Conservation (phyloP, 2,113 vertebrate species). For the Myodes glareolus region DNA sequence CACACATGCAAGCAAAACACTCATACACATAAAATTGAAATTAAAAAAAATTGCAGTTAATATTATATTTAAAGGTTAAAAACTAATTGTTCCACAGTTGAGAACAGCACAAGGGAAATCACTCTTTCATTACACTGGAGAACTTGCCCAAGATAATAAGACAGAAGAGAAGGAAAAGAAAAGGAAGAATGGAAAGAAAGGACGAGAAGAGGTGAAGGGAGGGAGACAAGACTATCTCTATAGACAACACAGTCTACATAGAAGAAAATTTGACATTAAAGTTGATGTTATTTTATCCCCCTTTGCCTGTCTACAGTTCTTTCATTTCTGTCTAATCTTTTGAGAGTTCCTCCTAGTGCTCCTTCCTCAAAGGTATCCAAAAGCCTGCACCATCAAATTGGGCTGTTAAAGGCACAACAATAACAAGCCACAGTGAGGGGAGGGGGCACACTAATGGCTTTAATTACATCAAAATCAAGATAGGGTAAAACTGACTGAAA, state of each 20-base stretch:
- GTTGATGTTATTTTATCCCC: neutral
- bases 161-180: neutral
- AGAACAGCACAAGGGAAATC: neutral
- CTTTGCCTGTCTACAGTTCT: neutral
- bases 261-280: slow-evolving; percentile 20
- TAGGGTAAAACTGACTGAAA: neutral
- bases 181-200: neutral
- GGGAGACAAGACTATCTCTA: neutral
- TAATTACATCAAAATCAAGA: slow-evolving; percentile 22
- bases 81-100: neutral
- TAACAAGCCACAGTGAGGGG: neutral
- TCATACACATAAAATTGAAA: neutral
- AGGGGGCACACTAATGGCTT: neutral
- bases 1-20: neutral
- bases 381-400: neutral
- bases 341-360: neutral
- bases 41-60: neutral
- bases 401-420: slow-evolving; percentile 22
- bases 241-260: neutral
- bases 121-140: neutral
- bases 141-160: neutral
- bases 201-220: neutral
- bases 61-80: neutral
- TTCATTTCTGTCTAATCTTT: slow-evolving; percentile 35
- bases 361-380: neutral